Evolutionary conservation across 2,888 invertebrate genomes (phyloP).

Genomic region (Acronicta alni): DNA sequence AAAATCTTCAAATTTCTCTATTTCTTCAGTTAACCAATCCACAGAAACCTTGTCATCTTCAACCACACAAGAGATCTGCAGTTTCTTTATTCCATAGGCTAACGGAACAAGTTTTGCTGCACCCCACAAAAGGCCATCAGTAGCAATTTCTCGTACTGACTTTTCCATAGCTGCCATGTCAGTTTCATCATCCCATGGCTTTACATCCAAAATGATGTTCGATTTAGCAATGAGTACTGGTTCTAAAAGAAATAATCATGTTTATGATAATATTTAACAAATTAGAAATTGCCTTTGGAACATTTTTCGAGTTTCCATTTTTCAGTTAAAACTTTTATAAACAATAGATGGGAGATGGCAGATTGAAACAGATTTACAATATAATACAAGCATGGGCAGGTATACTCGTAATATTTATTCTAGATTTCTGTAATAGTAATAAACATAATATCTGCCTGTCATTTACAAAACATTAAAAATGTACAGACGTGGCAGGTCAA

Average conservation of each 20-base stretch:
- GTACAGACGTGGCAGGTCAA: too few species aligned
- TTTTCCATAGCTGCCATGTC: constrained; percentile 96
- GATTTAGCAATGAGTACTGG: constrained; percentile 97
- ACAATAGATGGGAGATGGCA: too few species aligned
- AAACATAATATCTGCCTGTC: too few species aligned
- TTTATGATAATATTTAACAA: too few species aligned
- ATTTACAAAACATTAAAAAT: too few species aligned
- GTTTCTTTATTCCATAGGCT: constrained; percentile 97
- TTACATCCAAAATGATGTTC: constrained; percentile 97
- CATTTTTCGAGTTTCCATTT: too few species aligned
- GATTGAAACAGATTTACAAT: too few species aligned
- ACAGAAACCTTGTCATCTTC: constrained; percentile 98
- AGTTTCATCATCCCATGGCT: constrained; percentile 98
- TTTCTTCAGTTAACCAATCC: constrained; percentile 95
- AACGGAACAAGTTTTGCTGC: constrained; percentile 96
- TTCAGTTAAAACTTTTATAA: too few species aligned
- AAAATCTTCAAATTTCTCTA: constrained; percentile 95
- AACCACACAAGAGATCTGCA: constrained; percentile 97
- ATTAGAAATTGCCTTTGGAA: too few species aligned
- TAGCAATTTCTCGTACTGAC: constrained; percentile 92
- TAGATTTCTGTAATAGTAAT: too few species aligned
- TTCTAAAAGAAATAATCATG: constrained; percentile 85
- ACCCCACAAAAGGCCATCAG: constrained; percentile 98
- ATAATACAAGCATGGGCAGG: too few species aligned
- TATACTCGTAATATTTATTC: too few species aligned